Base-by-base conservation (phyloP, 1,140 invertebrate genomes). In the Cydia pomonella region DNA sequence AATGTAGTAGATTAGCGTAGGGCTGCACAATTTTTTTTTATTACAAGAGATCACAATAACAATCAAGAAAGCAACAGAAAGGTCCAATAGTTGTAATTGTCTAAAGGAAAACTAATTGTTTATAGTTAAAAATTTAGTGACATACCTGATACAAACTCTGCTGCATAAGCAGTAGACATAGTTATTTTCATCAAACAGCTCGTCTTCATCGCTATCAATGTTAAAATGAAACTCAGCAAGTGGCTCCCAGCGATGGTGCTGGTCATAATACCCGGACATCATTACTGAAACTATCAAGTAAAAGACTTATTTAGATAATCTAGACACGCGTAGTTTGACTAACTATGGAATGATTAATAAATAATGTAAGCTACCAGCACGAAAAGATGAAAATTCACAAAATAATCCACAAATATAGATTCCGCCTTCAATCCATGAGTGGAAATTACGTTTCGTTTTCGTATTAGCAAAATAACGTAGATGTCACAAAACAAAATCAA, bases 161-260 rank as follows among this genome's bases (percentile, higher is more conserved):
- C 89, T 93, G 75, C 93, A 94, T 33, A 93, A 82, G 75, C 93
- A 94, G 74, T 90, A 92, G 69, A 93, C 77, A 72, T 91, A 92
- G 72, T 93, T 90, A 27, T 91, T 87, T 7, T 91, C 85, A 62
- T 87, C 84, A 33, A 80, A 80, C 7, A 84, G 81, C 50, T 88
- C 86, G 38, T 80, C 80, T 77, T 53, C 47, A 64, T 86, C 80
- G 73, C 80, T 77, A 64, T 78, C 78, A 47, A 84, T 75, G 64
- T 82, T 83, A 73, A 93, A 92, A 81, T 92, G 85, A 77, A 94
- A 90, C 83, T 94, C 93, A 4, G 93, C 93, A 75, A 94, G 84
- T 63, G 92, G 90, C 76, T 93, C 92, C 89, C 92, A 93, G 27
- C 92, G 87, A 73, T 92, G 88, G 38, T 89, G 88, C 75, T 85